Conservation (phyloP, 2,797 vertebrate genomes). For the Tragopan temminckii region DNA sequence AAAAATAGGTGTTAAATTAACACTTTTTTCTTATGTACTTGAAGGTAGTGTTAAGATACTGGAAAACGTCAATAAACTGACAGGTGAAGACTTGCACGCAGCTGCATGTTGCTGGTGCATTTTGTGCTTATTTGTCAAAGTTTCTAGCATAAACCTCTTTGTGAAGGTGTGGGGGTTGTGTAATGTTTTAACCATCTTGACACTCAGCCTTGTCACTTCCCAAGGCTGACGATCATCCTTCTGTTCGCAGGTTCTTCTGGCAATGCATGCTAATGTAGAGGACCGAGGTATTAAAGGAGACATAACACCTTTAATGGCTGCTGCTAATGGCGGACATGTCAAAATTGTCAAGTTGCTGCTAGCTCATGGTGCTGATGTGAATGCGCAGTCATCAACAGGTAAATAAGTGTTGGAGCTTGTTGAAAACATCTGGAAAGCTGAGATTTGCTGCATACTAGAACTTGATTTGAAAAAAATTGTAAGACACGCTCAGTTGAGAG, state of each 20-base stretch:
- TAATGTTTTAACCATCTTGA: not conserved
- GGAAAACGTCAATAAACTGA: not conserved
- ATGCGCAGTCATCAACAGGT: conserved; percentile 89
- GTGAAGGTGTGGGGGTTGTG: not conserved
- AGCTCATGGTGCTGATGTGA: conserved; percentile 88
- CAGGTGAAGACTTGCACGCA: rapidly evolving
- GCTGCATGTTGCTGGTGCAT: not conserved
- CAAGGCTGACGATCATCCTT: not conserved
- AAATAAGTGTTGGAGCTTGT: not conserved
- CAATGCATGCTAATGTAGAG: conserved; percentile 89
- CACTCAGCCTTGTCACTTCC: not conserved
- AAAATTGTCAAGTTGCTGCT: conserved; percentile 88
- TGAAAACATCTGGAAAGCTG: rapidly evolving
- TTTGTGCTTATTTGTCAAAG: not conserved
- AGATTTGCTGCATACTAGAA: rapidly evolving
- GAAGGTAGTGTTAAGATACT: not conserved
- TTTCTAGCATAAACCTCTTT: not conserved
- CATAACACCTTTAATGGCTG: conserved; percentile 88
- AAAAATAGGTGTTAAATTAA: not conserved
- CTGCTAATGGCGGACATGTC: conserved; percentile 88
- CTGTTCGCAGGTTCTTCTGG: conserved; percentile 83
- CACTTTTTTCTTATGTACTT: rapidly evolving
- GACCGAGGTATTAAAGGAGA: conserved; percentile 88
- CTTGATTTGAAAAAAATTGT: rapidly evolving
- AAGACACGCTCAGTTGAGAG: not conserved